Evolutionary conservation across 2,888 invertebrate species (phyloP), one percentile per base, ranked within the genome.

Genomic region (Polietes domitor): DNA sequence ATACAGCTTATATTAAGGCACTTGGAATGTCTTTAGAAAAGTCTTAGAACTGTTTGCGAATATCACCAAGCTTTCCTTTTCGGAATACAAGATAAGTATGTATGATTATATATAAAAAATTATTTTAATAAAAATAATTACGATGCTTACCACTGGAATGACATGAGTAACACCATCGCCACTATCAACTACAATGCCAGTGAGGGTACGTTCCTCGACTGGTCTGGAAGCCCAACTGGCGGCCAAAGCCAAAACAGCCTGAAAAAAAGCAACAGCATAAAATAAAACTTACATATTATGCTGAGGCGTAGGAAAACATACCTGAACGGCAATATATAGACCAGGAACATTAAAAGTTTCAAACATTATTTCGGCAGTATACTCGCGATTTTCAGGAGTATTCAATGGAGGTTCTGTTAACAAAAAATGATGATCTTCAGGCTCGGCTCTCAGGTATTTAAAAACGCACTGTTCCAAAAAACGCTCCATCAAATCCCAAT

Each of bases 341-440:
- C 99, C 99, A 87, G 99, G 99, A 86, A 99, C 99, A 93, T 99
- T 99, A 93, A 99, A 99, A 32, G 99, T 98, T 93, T 99, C 99
- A 92, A 99, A 99, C 99, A 99, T 99, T 88, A 99, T 99, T 94
- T 99, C 99, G 9, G 97, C 97, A 83, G 97, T 95, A 89, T 97
- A 98, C 93, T 97, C 97, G 79, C 99, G 94, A 92, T 99, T 99
- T 93, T 99, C 99, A 0, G 99, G 99, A 0, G 99, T 99, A 92
- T 99, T 99, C 85, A 99, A 93, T 15, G 99, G 99, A 17, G 99
- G 99, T 92, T 99, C 99, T 1, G 99, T 99, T 86, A 99, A 93
- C 83, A 99, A 93, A 92, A 99, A 99, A 92, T 98, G 98, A 93
- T 99, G 99, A 93, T 99, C 99, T 93, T 99, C 99, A 0, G 99